A percentile compares a stretch with the other conserved stretches of the same genome.
Conservation (phyloP, 2,797 vertebrate species). For the Molossus alvarezi region DNA sequence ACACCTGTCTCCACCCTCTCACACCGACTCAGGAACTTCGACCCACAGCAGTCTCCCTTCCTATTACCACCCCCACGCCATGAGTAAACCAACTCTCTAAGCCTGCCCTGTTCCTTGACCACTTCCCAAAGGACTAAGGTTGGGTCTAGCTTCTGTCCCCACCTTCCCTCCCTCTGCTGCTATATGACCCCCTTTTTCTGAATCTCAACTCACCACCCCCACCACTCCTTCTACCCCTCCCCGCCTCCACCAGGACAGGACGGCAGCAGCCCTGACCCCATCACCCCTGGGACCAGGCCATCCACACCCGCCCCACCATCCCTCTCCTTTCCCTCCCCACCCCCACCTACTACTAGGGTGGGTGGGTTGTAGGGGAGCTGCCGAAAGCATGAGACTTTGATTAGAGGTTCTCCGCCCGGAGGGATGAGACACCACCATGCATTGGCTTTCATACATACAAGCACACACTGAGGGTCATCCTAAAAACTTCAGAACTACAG, state of each 20-base stretch:
- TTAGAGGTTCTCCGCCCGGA: neutral
- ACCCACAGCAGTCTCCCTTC: neutral
- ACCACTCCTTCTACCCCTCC: neutral
- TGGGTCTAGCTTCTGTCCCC: neutral
- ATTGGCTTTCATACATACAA: neutral
- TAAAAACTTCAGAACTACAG: slow-evolving; percentile 22
- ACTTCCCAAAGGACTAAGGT: neutral
- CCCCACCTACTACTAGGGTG: neutral
- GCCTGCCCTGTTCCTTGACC: neutral
- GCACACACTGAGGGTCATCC: neutral
- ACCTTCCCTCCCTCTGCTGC: neutral
- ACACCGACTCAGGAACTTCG: neutral
- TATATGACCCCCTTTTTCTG: neutral
- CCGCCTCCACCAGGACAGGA: neutral
- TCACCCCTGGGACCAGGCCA: neutral
- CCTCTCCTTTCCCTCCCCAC: neutral
- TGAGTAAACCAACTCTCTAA: neutral
- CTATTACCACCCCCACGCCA: neutral
- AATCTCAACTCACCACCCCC: neutral
- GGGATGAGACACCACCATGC: neutral
- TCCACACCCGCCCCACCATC: neutral
- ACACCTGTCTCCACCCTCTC: too few relatives aligned
- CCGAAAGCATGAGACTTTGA: neutral
- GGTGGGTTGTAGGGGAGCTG: neutral
- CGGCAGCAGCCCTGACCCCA: neutral